Base-by-base conservation (phyloP, 2,888 invertebrate species). In the Drosophila falleni region DNA sequence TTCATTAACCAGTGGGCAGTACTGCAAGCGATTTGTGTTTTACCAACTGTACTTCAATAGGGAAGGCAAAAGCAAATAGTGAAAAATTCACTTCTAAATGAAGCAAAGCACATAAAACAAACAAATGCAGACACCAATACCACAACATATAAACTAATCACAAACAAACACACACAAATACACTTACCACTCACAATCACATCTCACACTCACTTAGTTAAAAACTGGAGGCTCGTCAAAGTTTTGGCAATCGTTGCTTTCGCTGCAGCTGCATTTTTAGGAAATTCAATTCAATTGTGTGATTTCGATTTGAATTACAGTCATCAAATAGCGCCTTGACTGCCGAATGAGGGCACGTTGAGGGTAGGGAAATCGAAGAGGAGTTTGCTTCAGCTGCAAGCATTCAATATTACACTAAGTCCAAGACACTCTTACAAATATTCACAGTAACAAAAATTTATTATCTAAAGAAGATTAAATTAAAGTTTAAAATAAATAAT, bases 221-320 rank as follows among this genome's bases (percentile, higher is more conserved):
- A 49, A 60, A 69, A 60, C 62, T 68, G 70, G 35, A 65, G 71
- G 86, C 82, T 74, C 77, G 71, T 83, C 88, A 83, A 87, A 83
- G 88, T 87, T 83, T 84, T 74, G 71, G 70, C 60, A 59, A 42
- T 59, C 31, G 44, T 59, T 66, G 46, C 13, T 50, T 50, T 50
- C 31, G 54, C 35, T 59, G 65, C 47, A 67, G 77, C 63, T 71
- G 69, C 16, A 54, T 50, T 54, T 56, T 41, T 62, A 67, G 74
- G 66, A 74, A 89, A 80, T 87, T 77, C 85, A 87, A 87, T 86
- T 89, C 64, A 84, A 81, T 86, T 89, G 78, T 78, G 80, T 71
- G 85, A 81, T 81, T 84, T 81, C 69, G 80, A 80, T 87, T 89
- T 81, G 80, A 87, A 85, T 86, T 76, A 81, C 87, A 71, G 68